Conservation (phyloP, 1,140 invertebrate species). For the Notospermus geniculatus region DNA sequence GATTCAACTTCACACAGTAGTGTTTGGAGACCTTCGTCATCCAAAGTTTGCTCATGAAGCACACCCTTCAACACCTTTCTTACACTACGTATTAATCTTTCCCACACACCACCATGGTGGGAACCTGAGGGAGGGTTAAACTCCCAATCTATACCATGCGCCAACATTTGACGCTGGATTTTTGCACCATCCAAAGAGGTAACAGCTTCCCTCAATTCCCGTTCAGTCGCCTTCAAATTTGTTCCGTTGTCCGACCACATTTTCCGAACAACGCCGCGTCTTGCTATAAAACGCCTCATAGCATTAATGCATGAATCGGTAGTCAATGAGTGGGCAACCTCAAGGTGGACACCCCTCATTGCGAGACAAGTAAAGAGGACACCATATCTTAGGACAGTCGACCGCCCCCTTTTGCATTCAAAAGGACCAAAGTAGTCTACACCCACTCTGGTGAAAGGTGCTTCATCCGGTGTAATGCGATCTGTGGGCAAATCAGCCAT, state of each 20-base stretch:
- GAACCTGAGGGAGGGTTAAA: slow-evolving; percentile 48
- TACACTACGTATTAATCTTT: slow-evolving; percentile 39
- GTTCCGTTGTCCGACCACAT: slow-evolving; percentile 20
- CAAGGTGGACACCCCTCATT: slow-evolving; percentile 28
- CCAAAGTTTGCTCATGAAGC: slow-evolving; percentile 1
- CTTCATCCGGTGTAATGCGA: slow-evolving; percentile 15
- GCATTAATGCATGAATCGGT: slow-evolving; percentile 24
- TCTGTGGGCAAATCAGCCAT: slow-evolving; percentile 23
- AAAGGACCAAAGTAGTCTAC: slow-evolving; percentile 42
- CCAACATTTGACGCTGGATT: not conserved
- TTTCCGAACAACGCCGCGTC: slow-evolving; percentile 12
- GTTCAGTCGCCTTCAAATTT: slow-evolving; percentile 25
- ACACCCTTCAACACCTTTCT: slow-evolving; percentile 32
- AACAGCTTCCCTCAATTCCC: slow-evolving; percentile 24
- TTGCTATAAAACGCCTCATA: slow-evolving; percentile 23
- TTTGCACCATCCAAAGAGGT: slow-evolving; percentile 21
- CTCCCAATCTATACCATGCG: slow-evolving; percentile 41
- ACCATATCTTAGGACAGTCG: slow-evolving; percentile 28
- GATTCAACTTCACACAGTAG: slow-evolving; percentile 12
- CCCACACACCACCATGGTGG: slow-evolving; percentile 51
- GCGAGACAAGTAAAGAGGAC: slow-evolving; percentile 31
- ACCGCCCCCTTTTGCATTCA: slow-evolving; percentile 19
- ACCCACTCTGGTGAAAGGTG: slow-evolving; percentile 31
- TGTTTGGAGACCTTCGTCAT: slow-evolving; percentile 15
- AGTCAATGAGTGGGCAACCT: slow-evolving; percentile 21